These are phyloP conservation scores for Sebastes aleutianus DNA, from an alignment of 2,797 vertebrate species.

Conservation along the genomic window DNA sequence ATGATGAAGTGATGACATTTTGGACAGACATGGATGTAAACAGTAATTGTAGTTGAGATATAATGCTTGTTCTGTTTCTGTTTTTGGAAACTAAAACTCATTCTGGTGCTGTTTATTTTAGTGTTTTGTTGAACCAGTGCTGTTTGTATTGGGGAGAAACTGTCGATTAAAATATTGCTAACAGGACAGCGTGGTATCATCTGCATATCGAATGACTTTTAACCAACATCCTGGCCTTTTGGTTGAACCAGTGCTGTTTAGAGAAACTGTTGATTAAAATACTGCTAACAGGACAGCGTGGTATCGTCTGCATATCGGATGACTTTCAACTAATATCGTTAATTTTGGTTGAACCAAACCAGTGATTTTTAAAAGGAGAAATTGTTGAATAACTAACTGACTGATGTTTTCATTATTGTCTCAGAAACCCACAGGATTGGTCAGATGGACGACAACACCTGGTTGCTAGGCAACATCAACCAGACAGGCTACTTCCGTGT, in stretches of 20 bases:
- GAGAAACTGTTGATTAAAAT: too few species aligned
- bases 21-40: too few species aligned
- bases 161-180: neutral
- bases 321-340: neutral
- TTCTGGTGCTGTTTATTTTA: neutral
- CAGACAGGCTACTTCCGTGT: constrained; percentile 98
- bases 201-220: neutral
- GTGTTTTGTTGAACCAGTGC: neutral
- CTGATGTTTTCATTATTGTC: neutral
- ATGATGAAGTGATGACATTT: too few species aligned
- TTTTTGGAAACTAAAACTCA: neutral
- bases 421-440: constrained; percentile 89
- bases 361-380: neutral
- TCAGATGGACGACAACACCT: constrained; percentile 85
- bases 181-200: neutral
- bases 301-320: neutral
- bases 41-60: too few species aligned
- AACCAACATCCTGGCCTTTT: neutral
- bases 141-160: neutral
- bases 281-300: neutral
- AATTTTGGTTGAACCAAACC: neutral
- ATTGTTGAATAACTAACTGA: neutral
- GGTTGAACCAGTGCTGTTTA: neutral
- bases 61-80: neutral
- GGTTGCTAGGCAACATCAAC: constrained; percentile 97